Conservation (phyloP, 2,797 vertebrate genomes). For the Carapus acus region DNA sequence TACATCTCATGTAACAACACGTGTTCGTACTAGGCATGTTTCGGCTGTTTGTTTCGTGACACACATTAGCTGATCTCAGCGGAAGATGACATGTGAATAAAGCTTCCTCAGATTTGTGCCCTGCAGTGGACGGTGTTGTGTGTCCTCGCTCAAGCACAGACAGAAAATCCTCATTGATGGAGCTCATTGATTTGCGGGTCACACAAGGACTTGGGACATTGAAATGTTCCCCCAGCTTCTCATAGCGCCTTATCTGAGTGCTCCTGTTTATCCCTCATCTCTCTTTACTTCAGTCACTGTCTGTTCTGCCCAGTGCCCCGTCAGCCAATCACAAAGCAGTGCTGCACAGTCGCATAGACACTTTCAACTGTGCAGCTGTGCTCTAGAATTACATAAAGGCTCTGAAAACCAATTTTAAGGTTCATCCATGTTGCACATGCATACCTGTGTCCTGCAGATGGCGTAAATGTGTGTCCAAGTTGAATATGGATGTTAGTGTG, state of each 20-base stretch:
- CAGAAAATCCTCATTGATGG: neutral
- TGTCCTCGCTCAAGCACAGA: neutral
- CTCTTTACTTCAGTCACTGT: slow-evolving; percentile 48
- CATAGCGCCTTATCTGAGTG: slow-evolving; percentile 23
- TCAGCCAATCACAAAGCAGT: slow-evolving; percentile 70
- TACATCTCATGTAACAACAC: too few relatives aligned
- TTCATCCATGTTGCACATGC: slow-evolving; percentile 15
- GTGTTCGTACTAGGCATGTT: too few relatives aligned
- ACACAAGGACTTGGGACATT: neutral
- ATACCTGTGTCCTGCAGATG: neutral
- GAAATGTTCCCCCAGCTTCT: slow-evolving; percentile 4
- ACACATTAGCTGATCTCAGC: too few relatives aligned
- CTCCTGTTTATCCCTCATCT: slow-evolving; percentile 36
- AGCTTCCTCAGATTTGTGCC: too few relatives aligned
- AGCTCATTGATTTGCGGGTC: neutral
- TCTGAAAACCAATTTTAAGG: too few relatives aligned
- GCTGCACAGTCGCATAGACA: slow-evolving; percentile 45
- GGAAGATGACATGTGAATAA: too few relatives aligned
- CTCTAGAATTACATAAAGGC: slow-evolving; percentile 26
- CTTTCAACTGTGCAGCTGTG: slow-evolving; percentile 48
- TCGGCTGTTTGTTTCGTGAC: too few relatives aligned
- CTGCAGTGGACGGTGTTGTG: neutral
- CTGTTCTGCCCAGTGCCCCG: slow-evolving; percentile 75
- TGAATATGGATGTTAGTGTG: slow-evolving; percentile 4
- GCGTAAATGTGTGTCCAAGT: slow-evolving; percentile 3